Conservation (phyloP, 1,140 invertebrate species). For the Atopsyche davidsoni region DNA sequence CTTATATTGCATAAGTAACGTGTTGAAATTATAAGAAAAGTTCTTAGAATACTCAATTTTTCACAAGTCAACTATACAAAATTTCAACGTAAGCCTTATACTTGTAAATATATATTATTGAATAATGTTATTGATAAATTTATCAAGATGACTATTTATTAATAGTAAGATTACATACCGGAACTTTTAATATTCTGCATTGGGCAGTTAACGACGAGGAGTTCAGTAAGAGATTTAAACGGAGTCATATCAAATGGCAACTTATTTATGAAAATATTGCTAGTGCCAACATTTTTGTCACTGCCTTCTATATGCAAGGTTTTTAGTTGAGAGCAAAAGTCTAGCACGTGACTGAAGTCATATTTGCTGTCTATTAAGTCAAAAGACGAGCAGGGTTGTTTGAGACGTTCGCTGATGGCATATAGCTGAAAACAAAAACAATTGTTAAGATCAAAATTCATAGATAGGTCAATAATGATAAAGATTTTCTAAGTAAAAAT, state of each 20-base stretch:
- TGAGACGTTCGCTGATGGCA: conserved; percentile 80
- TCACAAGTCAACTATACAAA: too few relatives aligned
- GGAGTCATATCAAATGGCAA: conserved; percentile 72
- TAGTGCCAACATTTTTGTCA: conserved; percentile 56
- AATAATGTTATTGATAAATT: background rate
- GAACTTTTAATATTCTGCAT: conserved; percentile 61
- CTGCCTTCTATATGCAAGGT: conserved; percentile 64
- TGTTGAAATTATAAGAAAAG: too few relatives aligned
- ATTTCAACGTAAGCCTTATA: background rate
- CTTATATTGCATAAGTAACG: too few relatives aligned
- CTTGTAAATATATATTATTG: background rate
- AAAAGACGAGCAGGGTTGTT: conserved; percentile 72
- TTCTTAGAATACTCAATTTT: too few relatives aligned
- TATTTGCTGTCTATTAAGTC: conserved; percentile 61
- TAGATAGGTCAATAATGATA: conserved; percentile 1
- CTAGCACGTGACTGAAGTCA: conserved; percentile 85
- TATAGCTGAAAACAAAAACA: conserved; percentile 62
- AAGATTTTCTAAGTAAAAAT: background rate
- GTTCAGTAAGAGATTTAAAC: conserved; percentile 65
- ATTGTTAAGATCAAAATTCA: conserved; percentile 6
- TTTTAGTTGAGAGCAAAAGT: conserved; percentile 74
- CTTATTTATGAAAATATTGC: conserved; percentile 78
- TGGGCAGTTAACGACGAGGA: conserved; percentile 57
- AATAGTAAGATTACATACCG: conserved; percentile 36
- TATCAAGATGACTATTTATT: conserved; percentile 1